Evolutionary conservation across 2,797 vertebrate species (phyloP), one percentile per base, ranked within the genome.

Genomic region (Acrocephalus scirpaceus): DNA sequence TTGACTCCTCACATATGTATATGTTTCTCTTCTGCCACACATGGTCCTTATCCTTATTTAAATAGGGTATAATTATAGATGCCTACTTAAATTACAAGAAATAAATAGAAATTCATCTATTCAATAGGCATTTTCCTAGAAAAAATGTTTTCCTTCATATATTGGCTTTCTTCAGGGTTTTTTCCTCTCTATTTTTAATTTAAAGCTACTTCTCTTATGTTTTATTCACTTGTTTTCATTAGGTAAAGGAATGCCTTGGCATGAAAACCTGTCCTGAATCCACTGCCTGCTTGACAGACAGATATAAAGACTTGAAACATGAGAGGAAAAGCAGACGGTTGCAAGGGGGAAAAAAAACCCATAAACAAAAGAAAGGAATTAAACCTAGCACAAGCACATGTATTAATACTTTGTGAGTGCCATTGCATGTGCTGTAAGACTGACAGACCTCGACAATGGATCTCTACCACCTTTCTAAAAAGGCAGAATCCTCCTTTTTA

Each of bases 211-310:
- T 91, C 84, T 95, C 95, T 96, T 96, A 96, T 96, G 96, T 96
- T 97, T 97, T 97, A 92, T 95, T 97, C 95, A 95, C 96, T 93
- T 88, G 91, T 96, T 97, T 97, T 97, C 93, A 92, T 96, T 95
- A 93, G 94, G 93, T 97, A 96, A 98, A 97, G 89, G 94, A 97
- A 97, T 91, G 95, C 86, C 91, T 96, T 93, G 92, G 86, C 91
- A 97, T 93, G 92, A 95, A 93, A 97, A 91, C 67, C 95, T 95
- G 91, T 97, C 94, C 93, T 97, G 95, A 95, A 96, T 96, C 93
- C 90, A 90, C 71, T 56, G 61, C 60, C 79, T 94, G 81, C 60
- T 94, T 97, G 94, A 92, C 96, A 96, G 94, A 96, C 73, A 94
- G 67, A 95, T 90, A 93, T 76, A 96, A 95, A 95, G 94, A 81